Evolutionary conservation across 1,140 invertebrate genomes (phyloP), one percentile per base, ranked within the genome.

Genomic region (Diprion similis): DNA sequence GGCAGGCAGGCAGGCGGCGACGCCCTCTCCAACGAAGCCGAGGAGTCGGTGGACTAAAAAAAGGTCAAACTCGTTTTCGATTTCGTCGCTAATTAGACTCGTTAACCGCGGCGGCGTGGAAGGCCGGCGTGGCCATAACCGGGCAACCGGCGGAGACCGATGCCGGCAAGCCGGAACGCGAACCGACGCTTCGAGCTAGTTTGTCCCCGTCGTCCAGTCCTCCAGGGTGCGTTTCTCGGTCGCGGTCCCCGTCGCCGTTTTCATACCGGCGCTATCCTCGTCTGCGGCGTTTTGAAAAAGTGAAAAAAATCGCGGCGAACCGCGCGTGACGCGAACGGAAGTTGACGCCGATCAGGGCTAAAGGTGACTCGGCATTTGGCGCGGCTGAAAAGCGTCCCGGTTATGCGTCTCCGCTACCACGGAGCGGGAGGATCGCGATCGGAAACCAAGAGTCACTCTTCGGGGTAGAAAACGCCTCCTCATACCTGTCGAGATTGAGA

Each of bases 11-110:
- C 24, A 37, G 24, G 24, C 24, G 24, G 24, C 24, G 24, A 37
- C 24, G 24, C 24, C 24, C 24, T 37, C 24, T 37, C 24, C 24
- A 37, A 37, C 24, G 24, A 6, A 15, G 11, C 51, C 24, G 45
- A 64, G 67, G 68, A 70, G 67, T 6, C 66, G 71, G 18, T 45
- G 48, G 64, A 65, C 19, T n/a, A 78, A 84, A 87, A 85, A 85
- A 87, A 83, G 84, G 82, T 81, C 79, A 87, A 88, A 89, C 87
- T 88, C 85, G 87, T 89, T 89, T 86, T 88, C 86, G 86, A 88
- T 88, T 89, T 89, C 85, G 86, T 88, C 84, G 86, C 87, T 88
- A 89, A 89, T 89, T 89, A 89, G 86, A 86, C 85, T 88, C 86
- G 84, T 87, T 87, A 87, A 86, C 85, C 83, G 84, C 82, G 81